phyloP scores from a whole-genome alignment of 92 coral and sea anemone species.

The Porites evermanni region DNA sequence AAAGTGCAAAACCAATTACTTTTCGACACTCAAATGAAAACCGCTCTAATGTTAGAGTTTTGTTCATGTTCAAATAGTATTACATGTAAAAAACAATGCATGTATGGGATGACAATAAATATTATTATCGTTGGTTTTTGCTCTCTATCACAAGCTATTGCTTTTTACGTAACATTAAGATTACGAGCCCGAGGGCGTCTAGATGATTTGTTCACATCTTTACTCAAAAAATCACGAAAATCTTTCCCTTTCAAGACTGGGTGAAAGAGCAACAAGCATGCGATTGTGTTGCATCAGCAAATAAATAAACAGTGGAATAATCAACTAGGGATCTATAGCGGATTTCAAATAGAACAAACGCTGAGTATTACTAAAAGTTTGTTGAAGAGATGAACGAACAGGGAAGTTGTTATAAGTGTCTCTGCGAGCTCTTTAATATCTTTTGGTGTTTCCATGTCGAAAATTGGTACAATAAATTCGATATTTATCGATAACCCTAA shows the following conservation, averaged over 20 bases:
- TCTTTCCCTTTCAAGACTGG: conserved; percentile 27
- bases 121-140: too few species aligned
- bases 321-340: conserved; percentile 6
- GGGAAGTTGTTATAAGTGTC: conserved; percentile 15
- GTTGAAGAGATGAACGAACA: not conserved
- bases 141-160: too few species aligned
- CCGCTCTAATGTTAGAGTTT: too few species aligned
- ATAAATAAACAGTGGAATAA: conserved; percentile 9
- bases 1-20: too few species aligned
- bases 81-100: too few species aligned
- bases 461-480: too few species aligned
- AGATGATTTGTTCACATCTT: not conserved
- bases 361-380: conserved; percentile 16
- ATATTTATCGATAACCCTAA: too few species aligned
- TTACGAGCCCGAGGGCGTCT: not conserved
- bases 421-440: conserved; percentile 22
- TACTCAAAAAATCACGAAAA: not conserved
- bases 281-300: conserved; percentile 32
- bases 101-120: too few species aligned
- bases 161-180: not conserved
- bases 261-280: conserved; percentile 18
- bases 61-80: too few species aligned
- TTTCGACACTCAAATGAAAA: too few species aligned
- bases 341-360: conserved; percentile 25
- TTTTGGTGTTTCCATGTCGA: not conserved